phyloP scores from a whole-genome alignment of 2,888 invertebrate species.

The Pycnomerus fuliginosus region DNA sequence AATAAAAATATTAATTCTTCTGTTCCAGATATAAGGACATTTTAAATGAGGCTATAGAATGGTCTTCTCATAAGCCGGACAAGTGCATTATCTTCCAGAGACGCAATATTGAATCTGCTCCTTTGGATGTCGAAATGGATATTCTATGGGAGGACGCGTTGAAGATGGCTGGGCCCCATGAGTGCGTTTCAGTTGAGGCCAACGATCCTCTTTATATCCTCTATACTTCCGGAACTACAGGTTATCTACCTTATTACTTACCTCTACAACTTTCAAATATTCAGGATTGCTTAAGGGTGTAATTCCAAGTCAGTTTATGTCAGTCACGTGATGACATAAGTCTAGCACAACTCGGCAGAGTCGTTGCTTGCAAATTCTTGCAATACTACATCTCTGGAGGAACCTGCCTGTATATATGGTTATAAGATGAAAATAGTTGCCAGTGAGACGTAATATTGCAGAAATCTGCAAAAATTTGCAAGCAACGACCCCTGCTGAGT shows the following conservation, averaged over 20 bases:
- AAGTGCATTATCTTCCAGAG: slow-evolving; percentile 83
- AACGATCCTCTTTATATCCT: slow-evolving; percentile 89
- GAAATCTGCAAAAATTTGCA: too few relatives aligned
- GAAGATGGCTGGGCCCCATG: slow-evolving; percentile 63
- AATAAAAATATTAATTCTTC: slow-evolving; percentile 2
- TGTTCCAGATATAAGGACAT: slow-evolving; percentile 70
- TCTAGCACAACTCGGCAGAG: too few relatives aligned
- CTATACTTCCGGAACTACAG: slow-evolving; percentile 89
- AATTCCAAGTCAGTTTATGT: too few relatives aligned
- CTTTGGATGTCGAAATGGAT: slow-evolving; percentile 67
- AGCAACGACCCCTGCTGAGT: too few relatives aligned
- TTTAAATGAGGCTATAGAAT: slow-evolving; percentile 76
- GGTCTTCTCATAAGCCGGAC: slow-evolving; percentile 71
- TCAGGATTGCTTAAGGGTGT: too few relatives aligned
- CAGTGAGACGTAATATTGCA: too few relatives aligned
- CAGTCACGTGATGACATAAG: too few relatives aligned
- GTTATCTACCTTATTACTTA: slow-evolving; percentile 42
- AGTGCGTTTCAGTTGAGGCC: slow-evolving; percentile 83
- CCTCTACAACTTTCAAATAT: too few relatives aligned
- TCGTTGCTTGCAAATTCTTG: too few relatives aligned
- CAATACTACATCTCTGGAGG: too few relatives aligned
- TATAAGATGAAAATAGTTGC: too few relatives aligned
- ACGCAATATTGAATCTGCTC: slow-evolving; percentile 64
- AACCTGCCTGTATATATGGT: too few relatives aligned
- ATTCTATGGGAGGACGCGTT: slow-evolving; percentile 77